These are phyloP conservation scores for Helicoverpa zea DNA, from an alignment of 1,140 invertebrate genomes.

Conservation along the genomic window DNA sequence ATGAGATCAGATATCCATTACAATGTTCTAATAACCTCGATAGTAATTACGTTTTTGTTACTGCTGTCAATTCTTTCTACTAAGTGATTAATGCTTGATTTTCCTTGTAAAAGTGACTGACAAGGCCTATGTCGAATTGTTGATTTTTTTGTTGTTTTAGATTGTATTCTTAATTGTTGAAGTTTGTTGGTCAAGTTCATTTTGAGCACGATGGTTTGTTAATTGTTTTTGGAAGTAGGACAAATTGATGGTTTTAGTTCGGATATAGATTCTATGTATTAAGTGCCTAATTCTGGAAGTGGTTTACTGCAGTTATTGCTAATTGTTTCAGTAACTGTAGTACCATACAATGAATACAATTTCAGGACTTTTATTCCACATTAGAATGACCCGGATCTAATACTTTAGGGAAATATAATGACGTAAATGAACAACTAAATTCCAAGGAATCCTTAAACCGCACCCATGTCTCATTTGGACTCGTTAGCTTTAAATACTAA, in stretches of 20 bases:
- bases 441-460: too few species aligned
- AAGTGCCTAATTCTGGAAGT: too few species aligned
- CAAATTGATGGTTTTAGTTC: too few species aligned
- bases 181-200: conserved; percentile 35
- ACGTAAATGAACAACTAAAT: background rate
- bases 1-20: conserved; percentile 40
- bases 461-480: too few species aligned
- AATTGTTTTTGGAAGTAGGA: background rate
- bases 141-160: conserved; percentile 15
- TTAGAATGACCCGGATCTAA: background rate
- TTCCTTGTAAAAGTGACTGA: conserved; percentile 30
- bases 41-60: conserved; percentile 28
- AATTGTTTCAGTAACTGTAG: too few species aligned
- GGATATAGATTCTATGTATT: too few species aligned
- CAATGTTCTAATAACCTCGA: background rate
- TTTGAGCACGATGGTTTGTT: conserved; percentile 3
- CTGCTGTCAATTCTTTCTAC: conserved; percentile 27
- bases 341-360: too few species aligned
- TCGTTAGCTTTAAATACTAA: too few species aligned
- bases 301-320: too few species aligned
- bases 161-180: conserved; percentile 7
- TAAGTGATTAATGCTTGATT: conserved; percentile 35
- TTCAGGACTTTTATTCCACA: too few species aligned
- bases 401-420: background rate
- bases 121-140: conserved; percentile 33